Base-by-base conservation (phyloP, 1,140 invertebrate genomes). In the Euschistus heros region DNA sequence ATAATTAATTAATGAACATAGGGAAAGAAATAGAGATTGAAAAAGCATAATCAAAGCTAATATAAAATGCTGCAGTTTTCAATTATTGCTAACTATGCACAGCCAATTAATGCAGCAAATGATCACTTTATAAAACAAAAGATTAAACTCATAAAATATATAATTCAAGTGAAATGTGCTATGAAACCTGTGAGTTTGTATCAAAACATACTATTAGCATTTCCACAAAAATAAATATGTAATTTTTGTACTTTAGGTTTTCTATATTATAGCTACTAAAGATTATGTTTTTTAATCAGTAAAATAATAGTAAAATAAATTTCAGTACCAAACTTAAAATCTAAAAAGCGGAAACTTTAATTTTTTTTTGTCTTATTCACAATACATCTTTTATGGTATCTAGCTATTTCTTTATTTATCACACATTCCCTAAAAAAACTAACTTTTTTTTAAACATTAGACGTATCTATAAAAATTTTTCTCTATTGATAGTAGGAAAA, bases 401-500 rank as follows among this genome's bases (percentile, higher is more conserved):
- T 62, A 61, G n/a, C 15, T 46, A 46, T 37, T 27, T 33, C 17
- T 22, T 62, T 30, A 24, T 22, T 62, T 62, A 62, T 62, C 61
- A 62, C 61, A 62, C 61, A 62, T 62, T 18, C 54, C 61, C 61
- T 57, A 57, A 24, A 33, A 24, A 62, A 62, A 42, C 61, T 46
- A 46, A 62, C 37, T 61, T 18, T 62, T 46, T 15, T 30, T 20
- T 57, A 24, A 62, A 62, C 61, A 62, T 62, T 62, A 61, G 42
- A 46, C 24, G 22, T 46, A 47, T 46, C 61, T 62, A 62, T 62
- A 44, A 62, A 62, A 62, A 62, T 18, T 46, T 18, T 46, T 24
- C 20, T 62, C 61, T 62, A 42, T 62, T 46, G 44, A 62, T 44
- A 61, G 33, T 30, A 18, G 44, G 61, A 62, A 62, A 47, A 44